A percentile compares a stretch with the other conserved stretches of the same genome.
These are phyloP conservation scores for Paedocypris micromegethes DNA, from an alignment of 2,797 vertebrate species.

Conservation along the genomic window DNA sequence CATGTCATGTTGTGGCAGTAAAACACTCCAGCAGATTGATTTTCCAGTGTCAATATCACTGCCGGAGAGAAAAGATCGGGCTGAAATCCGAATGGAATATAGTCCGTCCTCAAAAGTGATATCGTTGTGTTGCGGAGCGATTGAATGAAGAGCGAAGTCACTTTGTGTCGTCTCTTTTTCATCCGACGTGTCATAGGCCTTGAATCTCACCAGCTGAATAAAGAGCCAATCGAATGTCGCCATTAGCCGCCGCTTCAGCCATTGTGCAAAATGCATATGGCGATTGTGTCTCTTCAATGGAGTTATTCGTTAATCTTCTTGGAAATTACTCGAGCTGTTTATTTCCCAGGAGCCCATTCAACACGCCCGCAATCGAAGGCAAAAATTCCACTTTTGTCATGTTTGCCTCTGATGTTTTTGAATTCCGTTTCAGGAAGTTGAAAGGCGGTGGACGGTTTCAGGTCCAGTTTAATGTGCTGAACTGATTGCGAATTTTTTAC, in stretches of 20 bases:
- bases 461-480: constrained; percentile 57
- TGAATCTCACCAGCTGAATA: not conserved
- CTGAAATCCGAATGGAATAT: constrained; percentile 48
- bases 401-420: constrained; percentile 67
- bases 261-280: constrained; percentile 16
- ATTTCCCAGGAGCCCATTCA: constrained; percentile 10
- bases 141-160: too few relatives aligned
- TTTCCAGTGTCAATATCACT: constrained; percentile 26
- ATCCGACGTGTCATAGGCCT: too few relatives aligned
- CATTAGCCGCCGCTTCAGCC: constrained; percentile 4
- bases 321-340: constrained; percentile 7
- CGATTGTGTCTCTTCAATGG: not conserved
- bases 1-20: constrained; percentile 29
- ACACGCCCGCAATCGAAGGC: constrained; percentile 42
- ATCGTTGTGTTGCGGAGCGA: too few relatives aligned
- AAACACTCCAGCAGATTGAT: constrained; percentile 26
- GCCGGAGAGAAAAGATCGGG: constrained; percentile 33
- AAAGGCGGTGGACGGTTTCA: constrained; percentile 56
- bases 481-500: constrained; percentile 51
- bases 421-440: constrained; percentile 70
- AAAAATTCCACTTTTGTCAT: constrained; percentile 65
- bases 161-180: too few relatives aligned
- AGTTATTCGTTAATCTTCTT: constrained; percentile 3
- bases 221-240: not conserved
- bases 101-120: constrained; percentile 39